Percentiles rank a stretch among this genome's conserved stretches.
Evolutionary conservation across 2,113 vertebrate species (phyloP).

Genomic region (Chrysochloris asiatica): DNA sequence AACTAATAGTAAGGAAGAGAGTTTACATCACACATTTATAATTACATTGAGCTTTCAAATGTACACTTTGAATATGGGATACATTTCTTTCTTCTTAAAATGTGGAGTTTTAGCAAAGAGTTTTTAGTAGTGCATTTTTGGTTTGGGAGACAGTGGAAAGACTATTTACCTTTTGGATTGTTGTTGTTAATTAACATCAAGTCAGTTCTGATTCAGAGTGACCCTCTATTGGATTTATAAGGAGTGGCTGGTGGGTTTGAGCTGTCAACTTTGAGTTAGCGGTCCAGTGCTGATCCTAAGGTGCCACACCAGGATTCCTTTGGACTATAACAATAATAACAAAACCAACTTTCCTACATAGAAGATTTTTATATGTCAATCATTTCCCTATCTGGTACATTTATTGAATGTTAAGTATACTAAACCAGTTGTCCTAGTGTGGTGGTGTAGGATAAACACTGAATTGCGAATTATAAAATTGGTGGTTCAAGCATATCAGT

Average conservation of each 20-base stretch:
- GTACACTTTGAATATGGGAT: neutral
- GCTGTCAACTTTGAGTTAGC: too few relatives aligned
- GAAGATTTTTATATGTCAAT: neutral
- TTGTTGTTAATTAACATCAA: too few relatives aligned
- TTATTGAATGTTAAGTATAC: conserved; percentile 7
- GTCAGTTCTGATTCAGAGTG: too few relatives aligned
- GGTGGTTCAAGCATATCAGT: too few relatives aligned
- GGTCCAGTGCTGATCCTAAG: too few relatives aligned
- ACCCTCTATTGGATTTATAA: too few relatives aligned
- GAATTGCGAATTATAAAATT: too few relatives aligned
- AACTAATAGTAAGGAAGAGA: neutral
- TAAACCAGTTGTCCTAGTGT: neutral
- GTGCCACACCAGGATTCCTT: too few relatives aligned
- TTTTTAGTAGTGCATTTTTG: neutral
- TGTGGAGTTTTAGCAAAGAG: neutral
- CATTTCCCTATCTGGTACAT: neutral
- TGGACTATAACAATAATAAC: too few relatives aligned
- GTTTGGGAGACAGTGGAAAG: neutral
- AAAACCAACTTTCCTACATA: too few relatives aligned
- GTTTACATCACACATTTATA: neutral
- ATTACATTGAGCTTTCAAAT: conserved; percentile 20
- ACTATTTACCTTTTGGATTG: neutral
- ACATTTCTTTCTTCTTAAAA: conserved; percentile 26
- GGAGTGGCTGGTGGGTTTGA: too few relatives aligned
- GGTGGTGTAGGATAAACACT: too few relatives aligned